Evolutionary conservation across 2,888 invertebrate species (phyloP), one percentile per base, ranked within the genome.

Genomic region (Drosophila suboccidentalis): DNA sequence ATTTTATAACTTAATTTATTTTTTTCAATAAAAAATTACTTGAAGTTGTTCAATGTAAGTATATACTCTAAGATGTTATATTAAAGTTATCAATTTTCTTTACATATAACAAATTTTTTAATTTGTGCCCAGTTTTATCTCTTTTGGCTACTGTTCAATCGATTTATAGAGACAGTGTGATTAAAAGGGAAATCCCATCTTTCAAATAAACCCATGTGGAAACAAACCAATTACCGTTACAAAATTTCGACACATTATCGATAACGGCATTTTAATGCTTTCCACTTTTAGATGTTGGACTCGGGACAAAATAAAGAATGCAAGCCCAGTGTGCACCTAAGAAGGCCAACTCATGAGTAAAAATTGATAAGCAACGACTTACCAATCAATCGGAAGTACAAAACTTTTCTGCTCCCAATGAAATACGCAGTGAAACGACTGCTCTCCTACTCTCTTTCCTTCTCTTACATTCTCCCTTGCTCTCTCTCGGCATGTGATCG

Each of bases 341-440:
- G 43, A 55, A 55, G 32, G 32, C 43, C 43, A 55, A 57, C 34
- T 44, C 34, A 57, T 57, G 22, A 34, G 34, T 15, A 10, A 36
- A 44, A 36, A 57, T 22, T 44, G 55, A 57, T 57, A 57, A 57
- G 55, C 10, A n/a, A 44, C n/a, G 34, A 44, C n/a, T 44, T 57
- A 57, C 55, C 44, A 57, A 57, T 50, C 34, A 50, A 50, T 34
- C 13, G 50, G 50, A 34, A 36, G 36, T 15, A 57, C 3, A 19
- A 34, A 44, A 44, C n/a, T 44, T 55, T 55, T 22, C 10, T 17
- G 13, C 39, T 32, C 43, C 13, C 34, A 11, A 5, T 32, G 11
- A 53, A 29, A 29, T 39, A 29, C 17, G 41, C 32, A 5, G 13
- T 10, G 11, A 36, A 15, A 8, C 32, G 13, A n/a, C n/a, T 26